phyloP scores from a whole-genome alignment of 2,797 vertebrate genomes.

The Lacerta agilis region DNA sequence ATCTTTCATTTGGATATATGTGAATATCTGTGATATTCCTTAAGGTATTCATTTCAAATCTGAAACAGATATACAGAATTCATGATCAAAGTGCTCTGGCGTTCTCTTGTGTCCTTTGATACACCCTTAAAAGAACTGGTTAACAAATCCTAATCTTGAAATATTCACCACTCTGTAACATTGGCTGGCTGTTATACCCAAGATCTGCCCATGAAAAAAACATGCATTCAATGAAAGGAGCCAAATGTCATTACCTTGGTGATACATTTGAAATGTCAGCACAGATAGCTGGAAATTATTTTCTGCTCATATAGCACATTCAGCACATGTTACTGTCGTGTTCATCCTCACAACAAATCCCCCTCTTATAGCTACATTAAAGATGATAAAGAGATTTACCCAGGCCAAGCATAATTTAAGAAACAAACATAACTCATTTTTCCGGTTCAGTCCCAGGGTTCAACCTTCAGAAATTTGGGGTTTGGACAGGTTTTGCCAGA shows the following conservation, averaged over 20 bases:
- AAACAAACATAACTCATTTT: not conserved
- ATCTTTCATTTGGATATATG: constrained; percentile 41
- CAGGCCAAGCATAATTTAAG: not conserved
- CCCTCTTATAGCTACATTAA: not conserved
- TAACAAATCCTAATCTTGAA: constrained; percentile 49
- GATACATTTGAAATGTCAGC: constrained; percentile 6
- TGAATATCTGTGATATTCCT: constrained; percentile 45
- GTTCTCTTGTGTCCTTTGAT: constrained; percentile 32
- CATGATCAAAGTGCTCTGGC: constrained; percentile 49
- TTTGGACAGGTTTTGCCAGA: not conserved
- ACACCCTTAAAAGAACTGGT: constrained; percentile 29
- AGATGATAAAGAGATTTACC: no score
- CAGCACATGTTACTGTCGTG: not conserved
- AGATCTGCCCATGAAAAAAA: constrained; percentile 29
- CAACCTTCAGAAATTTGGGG: not conserved
- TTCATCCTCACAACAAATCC: not conserved
- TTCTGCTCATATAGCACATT: not conserved
- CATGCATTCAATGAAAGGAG: not conserved
- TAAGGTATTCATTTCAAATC: constrained; percentile 57
- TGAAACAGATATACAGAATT: constrained; percentile 52
- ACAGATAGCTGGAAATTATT: not conserved
- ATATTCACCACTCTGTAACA: constrained; percentile 23
- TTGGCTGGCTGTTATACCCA: constrained; percentile 14
- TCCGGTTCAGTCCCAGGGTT: not conserved
- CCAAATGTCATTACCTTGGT: not conserved